Base-by-base conservation (phyloP, 2,113 vertebrate genomes). In the Syngnathus typhle region DNA sequence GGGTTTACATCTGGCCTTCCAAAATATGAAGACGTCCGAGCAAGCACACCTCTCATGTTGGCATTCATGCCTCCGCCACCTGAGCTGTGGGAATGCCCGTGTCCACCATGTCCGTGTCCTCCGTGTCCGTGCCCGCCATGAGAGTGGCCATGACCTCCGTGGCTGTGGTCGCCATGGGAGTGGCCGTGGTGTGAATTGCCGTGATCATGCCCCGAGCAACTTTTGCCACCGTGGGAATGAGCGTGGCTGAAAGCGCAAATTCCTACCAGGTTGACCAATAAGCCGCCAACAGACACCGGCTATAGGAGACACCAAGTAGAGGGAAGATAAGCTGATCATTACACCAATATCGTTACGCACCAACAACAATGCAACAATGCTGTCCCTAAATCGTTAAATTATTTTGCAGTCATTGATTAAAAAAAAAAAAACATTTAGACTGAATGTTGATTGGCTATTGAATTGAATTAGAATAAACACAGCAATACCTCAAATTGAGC, bases 241-340 rank as follows among this genome's bases (percentile, higher is more conserved):
- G 94, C 96, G 0, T 99, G 97, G 79, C 97, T 99, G 64, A 99
- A 99, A 77, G 97, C 97, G 82, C 97, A 99, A 87, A 99, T 95
- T 21, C 97, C 97, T 85, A 98, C 93, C 41, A 99, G 93, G 90
- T 99, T 99, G 69, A 98, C 96, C 7, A 99, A 88, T 41, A 99
- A 86, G 6, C 97, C 97, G 80, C 96, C 96, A 54, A 98, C 92
- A 13, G 97, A 99, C 13, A 99, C 96, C 0, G 96, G 96, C 97
- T 99, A 83, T 77, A 70, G 49, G 58, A 54, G 32, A 52, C 2
- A 39, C 69, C 2, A 65, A 13, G 7, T 11, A 41, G 44, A 46
- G 44, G 12, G 44, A 32, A 32, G 27, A 32, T 32, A 32, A 32
- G 27, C 2, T 32, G 27, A 32, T 32, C 27, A 32, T 32, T 32